Percentiles rank a stretch among this genome's conserved stretches.
Evolutionary conservation across 2,113 vertebrate species (phyloP).

Genomic region (Leiothrix lutea): DNA sequence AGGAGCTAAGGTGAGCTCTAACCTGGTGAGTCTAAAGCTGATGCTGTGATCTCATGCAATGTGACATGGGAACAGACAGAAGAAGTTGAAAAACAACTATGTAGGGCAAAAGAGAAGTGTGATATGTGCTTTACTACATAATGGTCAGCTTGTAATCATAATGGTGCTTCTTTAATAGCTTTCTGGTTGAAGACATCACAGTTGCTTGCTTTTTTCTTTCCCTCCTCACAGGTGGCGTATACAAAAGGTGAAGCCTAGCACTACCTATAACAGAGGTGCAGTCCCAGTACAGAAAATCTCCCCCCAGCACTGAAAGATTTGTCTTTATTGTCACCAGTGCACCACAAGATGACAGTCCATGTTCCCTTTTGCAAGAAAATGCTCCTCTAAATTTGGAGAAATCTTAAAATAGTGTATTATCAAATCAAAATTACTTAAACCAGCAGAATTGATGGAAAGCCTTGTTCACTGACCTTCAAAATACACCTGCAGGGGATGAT

Average conservation of each 20-base stretch:
- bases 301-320: background rate
- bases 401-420: background rate
- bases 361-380: background rate
- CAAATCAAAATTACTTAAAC: background rate
- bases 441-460: background rate
- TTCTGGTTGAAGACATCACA: background rate
- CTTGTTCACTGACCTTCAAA: background rate
- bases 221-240: background rate
- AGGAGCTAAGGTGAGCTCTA: background rate
- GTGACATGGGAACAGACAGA: background rate
- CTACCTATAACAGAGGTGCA: background rate
- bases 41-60: fast-evolving
- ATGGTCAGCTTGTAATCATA: background rate
- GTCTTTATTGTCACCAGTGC: background rate
- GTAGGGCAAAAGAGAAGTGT: background rate
- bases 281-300: fast-evolving
- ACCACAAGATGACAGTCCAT: background rate
- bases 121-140: background rate
- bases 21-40: background rate
- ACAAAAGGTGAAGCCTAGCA: background rate
- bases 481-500: background rate
- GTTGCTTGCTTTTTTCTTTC: background rate
- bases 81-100: background rate
- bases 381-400: background rate
- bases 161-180: background rate